Percentiles rank a stretch among this genome's conserved stretches.
Evolutionary conservation across 2,797 vertebrate species (phyloP).

Genomic region (Leptodactylus fallax): DNA sequence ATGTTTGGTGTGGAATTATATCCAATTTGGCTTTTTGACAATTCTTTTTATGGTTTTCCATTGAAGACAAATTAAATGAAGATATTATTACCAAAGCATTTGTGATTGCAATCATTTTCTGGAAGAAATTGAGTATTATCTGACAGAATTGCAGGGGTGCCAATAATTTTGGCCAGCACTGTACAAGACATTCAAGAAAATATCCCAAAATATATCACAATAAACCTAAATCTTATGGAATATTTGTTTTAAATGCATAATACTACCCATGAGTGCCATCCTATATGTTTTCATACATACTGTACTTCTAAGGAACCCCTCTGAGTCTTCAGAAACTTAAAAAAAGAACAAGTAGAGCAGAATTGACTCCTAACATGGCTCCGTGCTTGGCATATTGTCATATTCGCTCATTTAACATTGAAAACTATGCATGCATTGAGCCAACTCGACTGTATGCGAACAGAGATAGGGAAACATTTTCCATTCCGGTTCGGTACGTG

Average conservation of each 20-base stretch:
- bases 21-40: too few species aligned
- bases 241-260: not conserved
- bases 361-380: not conserved
- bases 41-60: too few species aligned
- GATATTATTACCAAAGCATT: too few species aligned
- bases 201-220: too few species aligned
- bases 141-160: too few species aligned
- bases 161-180: too few species aligned
- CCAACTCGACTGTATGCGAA: not conserved
- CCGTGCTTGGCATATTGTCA: not conserved
- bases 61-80: too few species aligned
- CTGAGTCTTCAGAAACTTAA: not conserved
- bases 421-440: not conserved
- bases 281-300: not conserved
- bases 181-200: too few species aligned
- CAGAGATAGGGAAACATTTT: constrained; percentile 12
- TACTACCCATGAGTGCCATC: not conserved
- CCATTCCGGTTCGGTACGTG: not conserved
- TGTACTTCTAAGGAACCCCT: not conserved
- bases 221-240: not conserved
- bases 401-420: not conserved
- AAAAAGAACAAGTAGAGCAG: not conserved
- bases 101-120: too few species aligned
- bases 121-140: too few species aligned
- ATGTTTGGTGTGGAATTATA: too few species aligned